A percentile compares a stretch with the other conserved stretches of the same genome.
Evolutionary conservation across 1,140 invertebrate species (phyloP).

Genomic region (Conopomorpha cramerella): DNA sequence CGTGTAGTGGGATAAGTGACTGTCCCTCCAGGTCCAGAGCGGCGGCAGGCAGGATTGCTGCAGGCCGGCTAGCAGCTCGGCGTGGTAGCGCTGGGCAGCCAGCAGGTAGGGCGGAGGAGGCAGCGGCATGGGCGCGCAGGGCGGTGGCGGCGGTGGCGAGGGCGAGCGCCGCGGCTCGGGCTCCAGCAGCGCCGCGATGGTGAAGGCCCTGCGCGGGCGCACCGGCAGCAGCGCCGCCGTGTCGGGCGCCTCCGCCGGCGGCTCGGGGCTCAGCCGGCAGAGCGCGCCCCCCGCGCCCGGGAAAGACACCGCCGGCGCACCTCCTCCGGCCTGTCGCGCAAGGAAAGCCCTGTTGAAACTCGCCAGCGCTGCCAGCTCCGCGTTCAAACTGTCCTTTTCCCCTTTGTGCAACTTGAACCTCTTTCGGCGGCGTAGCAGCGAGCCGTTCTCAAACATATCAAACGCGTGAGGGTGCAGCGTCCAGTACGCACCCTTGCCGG

Average conservation of each 20-base stretch:
- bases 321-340: slow-evolving; percentile 56
- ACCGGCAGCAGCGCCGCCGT: slow-evolving; percentile 45
- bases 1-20: slow-evolving; percentile 52
- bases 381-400: slow-evolving; percentile 62
- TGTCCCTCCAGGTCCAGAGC: slow-evolving; percentile 49
- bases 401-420: slow-evolving; percentile 65
- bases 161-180: slow-evolving; percentile 52
- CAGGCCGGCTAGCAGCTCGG: slow-evolving; percentile 45
- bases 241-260: slow-evolving; percentile 37
- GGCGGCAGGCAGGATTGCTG: slow-evolving; percentile 47
- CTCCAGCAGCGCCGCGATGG: slow-evolving; percentile 87
- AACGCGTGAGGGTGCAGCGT: slow-evolving; percentile 82
- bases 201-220: slow-evolving; percentile 72
- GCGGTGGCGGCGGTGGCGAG: slow-evolving; percentile 22
- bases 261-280: slow-evolving; percentile 42
- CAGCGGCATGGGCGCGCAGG: slow-evolving; percentile 22
- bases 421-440: slow-evolving; percentile 76
- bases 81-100: slow-evolving; percentile 49
- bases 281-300: slow-evolving; percentile 23
- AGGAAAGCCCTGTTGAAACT: slow-evolving; percentile 72
- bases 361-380: slow-evolving; percentile 70
- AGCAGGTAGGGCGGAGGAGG: slow-evolving; percentile 44
- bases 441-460: slow-evolving; percentile 93
- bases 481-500: slow-evolving; percentile 91
- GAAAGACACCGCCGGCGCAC: slow-evolving; percentile 27